These are phyloP conservation scores for Urocolius indicus DNA, from an alignment of 2,113 vertebrate genomes.

Conservation along the genomic window DNA sequence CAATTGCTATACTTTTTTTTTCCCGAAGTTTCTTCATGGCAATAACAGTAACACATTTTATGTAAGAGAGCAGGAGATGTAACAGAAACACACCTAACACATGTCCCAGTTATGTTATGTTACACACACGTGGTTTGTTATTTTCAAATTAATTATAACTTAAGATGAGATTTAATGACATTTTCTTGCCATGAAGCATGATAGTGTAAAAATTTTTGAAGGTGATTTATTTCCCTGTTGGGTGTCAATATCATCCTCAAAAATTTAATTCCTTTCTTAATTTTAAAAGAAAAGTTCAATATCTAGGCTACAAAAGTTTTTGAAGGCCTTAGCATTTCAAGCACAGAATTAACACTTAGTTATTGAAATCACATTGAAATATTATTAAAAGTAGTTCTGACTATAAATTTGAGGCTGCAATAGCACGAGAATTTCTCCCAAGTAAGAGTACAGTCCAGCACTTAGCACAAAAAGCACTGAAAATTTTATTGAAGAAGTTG, in stretches of 20 bases:
- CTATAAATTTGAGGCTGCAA: neutral
- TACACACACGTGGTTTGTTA: neutral
- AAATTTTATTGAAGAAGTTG: neutral
- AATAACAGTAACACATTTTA: neutral
- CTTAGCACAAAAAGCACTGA: neutral
- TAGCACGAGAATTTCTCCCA: neutral
- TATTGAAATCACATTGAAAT: neutral
- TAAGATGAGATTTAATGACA: neutral
- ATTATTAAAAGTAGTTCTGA: neutral
- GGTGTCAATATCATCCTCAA: constrained; percentile 76
- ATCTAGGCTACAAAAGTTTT: neutral
- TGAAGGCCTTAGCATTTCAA: neutral
- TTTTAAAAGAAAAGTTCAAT: constrained; percentile 69
- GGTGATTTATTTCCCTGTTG: neutral
- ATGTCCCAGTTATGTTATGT: neutral
- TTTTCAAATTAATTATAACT: neutral
- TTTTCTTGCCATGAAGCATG: neutral
- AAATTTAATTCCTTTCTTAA: constrained; percentile 72
- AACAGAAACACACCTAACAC: neutral
- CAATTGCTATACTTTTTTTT: neutral
- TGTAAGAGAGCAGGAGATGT: neutral
- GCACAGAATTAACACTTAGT: constrained; percentile 48
- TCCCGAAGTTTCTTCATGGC: neutral
- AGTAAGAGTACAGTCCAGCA: neutral
- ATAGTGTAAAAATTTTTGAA: neutral